Evolutionary conservation across 2,888 invertebrate species (phyloP).

Genomic region (Ormyrus pomaceus): DNA sequence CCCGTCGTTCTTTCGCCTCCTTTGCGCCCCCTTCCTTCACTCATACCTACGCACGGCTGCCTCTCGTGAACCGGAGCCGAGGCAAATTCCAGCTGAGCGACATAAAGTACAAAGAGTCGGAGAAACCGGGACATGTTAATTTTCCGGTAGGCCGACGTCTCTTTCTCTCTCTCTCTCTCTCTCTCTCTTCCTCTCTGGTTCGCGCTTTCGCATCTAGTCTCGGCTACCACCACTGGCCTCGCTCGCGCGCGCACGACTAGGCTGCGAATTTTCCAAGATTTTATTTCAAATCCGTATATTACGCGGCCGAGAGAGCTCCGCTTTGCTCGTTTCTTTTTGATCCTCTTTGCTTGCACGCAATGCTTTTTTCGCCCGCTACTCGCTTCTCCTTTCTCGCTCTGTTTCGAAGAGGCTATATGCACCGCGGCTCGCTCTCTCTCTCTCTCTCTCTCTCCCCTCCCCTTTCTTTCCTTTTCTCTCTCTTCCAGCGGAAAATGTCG

Average conservation of each 20-base stretch:
- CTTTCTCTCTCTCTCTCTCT: not conserved
- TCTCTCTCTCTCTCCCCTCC: not conserved
- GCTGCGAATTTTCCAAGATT: constrained; percentile 47
- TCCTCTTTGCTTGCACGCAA: not conserved
- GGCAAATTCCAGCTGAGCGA: constrained; percentile 32
- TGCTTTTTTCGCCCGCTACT: not conserved
- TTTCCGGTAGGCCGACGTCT: constrained; percentile 51
- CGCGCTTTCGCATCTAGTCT: not conserved
- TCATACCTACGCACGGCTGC: not conserved
- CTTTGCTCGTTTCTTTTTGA: constrained; percentile 8
- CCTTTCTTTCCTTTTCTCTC: not conserved
- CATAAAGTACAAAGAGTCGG: constrained; percentile 42
- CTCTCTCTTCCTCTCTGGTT: not conserved
- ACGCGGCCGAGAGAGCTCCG: not conserved
- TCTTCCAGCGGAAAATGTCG: not conserved
- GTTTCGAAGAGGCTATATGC: too few species aligned
- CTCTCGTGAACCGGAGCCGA: not conserved
- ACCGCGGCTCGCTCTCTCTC: too few species aligned
- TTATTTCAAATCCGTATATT: constrained; percentile 41
- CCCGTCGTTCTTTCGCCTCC: not conserved
- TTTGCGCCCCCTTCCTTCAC: not conserved
- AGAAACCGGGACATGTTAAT: constrained; percentile 50
- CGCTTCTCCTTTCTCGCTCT: not conserved
- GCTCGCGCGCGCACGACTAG: constrained; percentile 31
- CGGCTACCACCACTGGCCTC: not conserved